phyloP scores from a whole-genome alignment of 2,113 vertebrate genomes.

The Corvus moneduloides region DNA sequence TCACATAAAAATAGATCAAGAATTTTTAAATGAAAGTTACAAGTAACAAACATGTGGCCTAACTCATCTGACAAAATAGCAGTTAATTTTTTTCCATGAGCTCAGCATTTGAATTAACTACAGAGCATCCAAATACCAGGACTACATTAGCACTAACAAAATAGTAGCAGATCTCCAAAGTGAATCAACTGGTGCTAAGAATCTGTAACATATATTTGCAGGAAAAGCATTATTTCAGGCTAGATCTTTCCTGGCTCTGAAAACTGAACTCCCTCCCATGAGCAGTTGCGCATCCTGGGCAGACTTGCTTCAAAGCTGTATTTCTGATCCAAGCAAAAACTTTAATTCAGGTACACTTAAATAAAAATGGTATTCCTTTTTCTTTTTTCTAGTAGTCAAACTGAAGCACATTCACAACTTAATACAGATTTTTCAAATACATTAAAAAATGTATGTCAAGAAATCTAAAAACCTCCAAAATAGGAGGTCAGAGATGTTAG shows the following conservation, averaged over 20 bases:
- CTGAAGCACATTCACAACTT: background rate
- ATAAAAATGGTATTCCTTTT: background rate
- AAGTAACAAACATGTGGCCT: rapidly evolving
- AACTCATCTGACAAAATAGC: background rate
- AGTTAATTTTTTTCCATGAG: background rate
- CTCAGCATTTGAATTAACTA: background rate
- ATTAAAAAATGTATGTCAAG: background rate
- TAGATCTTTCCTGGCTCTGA: background rate
- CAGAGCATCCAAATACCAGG: background rate
- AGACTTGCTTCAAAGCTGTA: background rate
- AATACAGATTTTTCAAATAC: background rate
- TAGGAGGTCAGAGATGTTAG: background rate
- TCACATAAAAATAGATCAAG: background rate
- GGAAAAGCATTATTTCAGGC: background rate
- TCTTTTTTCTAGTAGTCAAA: background rate
- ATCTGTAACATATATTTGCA: background rate
- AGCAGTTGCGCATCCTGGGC: background rate
- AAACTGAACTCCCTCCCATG: background rate
- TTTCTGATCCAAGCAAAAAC: background rate
- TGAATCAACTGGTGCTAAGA: background rate
- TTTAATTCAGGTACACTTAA: background rate
- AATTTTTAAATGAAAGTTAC: background rate
- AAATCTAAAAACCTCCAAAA: background rate
- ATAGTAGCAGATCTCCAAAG: background rate
- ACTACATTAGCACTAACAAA: background rate